Conservation (phyloP, 2,113 vertebrate genomes). For the Varanus komodoensis region DNA sequence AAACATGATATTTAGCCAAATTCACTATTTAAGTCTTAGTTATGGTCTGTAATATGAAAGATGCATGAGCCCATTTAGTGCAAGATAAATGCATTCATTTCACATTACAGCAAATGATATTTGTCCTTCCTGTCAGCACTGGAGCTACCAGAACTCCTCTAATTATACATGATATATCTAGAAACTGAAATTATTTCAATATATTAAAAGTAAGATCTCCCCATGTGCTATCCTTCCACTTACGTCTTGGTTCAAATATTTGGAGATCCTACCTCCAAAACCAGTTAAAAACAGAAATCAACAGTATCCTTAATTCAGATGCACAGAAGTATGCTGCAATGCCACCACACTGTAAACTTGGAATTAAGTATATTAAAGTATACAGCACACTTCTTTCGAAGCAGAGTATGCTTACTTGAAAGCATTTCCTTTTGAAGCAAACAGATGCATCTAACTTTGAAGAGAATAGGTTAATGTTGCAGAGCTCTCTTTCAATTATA, state of each 20-base stretch:
- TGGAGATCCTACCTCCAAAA: neutral
- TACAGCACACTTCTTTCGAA: neutral
- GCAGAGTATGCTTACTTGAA: neutral
- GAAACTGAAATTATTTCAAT: neutral
- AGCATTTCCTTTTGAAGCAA: neutral
- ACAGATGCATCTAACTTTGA: neutral
- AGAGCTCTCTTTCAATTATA: neutral
- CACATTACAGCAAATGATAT: neutral
- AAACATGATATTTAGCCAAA: neutral
- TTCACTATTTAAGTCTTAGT: neutral
- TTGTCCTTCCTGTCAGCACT: neutral
- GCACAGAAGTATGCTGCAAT: neutral
- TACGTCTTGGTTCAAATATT: neutral
- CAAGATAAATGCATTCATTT: neutral
- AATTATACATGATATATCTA: neutral
- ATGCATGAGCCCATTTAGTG: neutral
- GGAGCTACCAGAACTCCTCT: neutral
- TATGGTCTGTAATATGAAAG: neutral
- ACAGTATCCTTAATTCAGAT: neutral
- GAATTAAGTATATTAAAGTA: neutral
- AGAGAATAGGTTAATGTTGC: neutral
- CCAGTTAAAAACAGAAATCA: neutral
- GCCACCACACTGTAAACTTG: neutral
- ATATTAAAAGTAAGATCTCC: neutral
- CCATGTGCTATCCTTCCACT: neutral